Conservation (phyloP, 2,797 vertebrate genomes). For the Novumbra hubbsi region DNA sequence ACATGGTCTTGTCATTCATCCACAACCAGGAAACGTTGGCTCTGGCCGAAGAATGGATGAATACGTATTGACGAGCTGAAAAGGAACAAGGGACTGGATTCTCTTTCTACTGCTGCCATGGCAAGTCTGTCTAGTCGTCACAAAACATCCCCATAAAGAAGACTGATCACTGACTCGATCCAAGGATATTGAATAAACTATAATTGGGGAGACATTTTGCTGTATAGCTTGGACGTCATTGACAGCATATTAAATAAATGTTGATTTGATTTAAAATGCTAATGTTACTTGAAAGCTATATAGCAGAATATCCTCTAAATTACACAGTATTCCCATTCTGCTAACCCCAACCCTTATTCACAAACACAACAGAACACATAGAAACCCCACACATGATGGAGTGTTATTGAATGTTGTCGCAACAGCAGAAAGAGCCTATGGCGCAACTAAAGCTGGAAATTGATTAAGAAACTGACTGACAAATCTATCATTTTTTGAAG, state of each 20-base stretch:
- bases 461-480: not conserved
- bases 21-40: constrained; percentile 9
- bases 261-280: no score
- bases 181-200: not conserved
- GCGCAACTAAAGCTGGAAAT: not conserved
- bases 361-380: no score
- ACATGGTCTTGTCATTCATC: not conserved
- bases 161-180: not conserved
- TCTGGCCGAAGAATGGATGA: constrained; percentile 9
- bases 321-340: no score
- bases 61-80: constrained; percentile 36
- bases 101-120: not conserved
- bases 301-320: no score
- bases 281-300: no score
- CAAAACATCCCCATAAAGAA: not conserved
- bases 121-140: constrained; percentile 1
- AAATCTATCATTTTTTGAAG: not conserved
- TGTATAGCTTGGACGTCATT: not conserved
- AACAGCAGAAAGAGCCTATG: not conserved
- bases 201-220: not conserved
- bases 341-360: no score
- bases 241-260: not conserved
- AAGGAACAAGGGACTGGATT: constrained; percentile 30
- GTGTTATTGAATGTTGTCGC: not conserved
- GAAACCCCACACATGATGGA: not conserved